These are phyloP conservation scores for Callosobruchus maculatus DNA, from an alignment of 2,888 invertebrate genomes.

Conservation along the genomic window DNA sequence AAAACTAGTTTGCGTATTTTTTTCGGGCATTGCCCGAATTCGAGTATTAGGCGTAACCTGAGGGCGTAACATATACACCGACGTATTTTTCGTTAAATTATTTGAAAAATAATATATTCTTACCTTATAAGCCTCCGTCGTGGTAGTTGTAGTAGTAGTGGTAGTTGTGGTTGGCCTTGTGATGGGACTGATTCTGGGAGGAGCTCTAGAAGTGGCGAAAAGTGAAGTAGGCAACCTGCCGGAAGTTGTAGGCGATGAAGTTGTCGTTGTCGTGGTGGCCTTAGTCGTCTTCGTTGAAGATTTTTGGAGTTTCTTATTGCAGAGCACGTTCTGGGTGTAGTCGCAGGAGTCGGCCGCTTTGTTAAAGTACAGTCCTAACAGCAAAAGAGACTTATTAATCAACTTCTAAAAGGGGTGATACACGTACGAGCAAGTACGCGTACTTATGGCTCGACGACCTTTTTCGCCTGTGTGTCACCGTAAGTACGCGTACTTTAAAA, in stretches of 20 bases:
- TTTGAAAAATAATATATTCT: background rate
- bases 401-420: too few relatives aligned
- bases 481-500: too few relatives aligned
- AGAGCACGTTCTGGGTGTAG: conserved; percentile 82
- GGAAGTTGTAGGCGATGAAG: conserved; percentile 37
- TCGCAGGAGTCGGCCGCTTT: conserved; percentile 90
- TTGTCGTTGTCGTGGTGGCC: conserved; percentile 52
- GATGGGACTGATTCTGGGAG: conserved; percentile 45
- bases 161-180: conserved; percentile 41
- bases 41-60: too few relatives aligned
- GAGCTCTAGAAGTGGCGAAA: conserved; percentile 23
- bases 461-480: too few relatives aligned
- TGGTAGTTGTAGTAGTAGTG: conserved; percentile 41
- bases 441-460: too few relatives aligned
- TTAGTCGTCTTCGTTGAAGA: conserved; percentile 46
- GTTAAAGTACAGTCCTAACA: conserved; percentile 86
- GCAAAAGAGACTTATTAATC: too few relatives aligned
- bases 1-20: too few relatives aligned
- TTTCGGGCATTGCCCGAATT: too few relatives aligned
- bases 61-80: too few relatives aligned
- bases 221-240: conserved; percentile 28
- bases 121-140: conserved; percentile 37
- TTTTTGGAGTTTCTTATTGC: conserved; percentile 61
- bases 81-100: too few relatives aligned
- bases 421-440: too few relatives aligned